phyloP scores from a whole-genome alignment of 2,888 invertebrate genomes.

The Pristionchus fissidentatus region DNA sequence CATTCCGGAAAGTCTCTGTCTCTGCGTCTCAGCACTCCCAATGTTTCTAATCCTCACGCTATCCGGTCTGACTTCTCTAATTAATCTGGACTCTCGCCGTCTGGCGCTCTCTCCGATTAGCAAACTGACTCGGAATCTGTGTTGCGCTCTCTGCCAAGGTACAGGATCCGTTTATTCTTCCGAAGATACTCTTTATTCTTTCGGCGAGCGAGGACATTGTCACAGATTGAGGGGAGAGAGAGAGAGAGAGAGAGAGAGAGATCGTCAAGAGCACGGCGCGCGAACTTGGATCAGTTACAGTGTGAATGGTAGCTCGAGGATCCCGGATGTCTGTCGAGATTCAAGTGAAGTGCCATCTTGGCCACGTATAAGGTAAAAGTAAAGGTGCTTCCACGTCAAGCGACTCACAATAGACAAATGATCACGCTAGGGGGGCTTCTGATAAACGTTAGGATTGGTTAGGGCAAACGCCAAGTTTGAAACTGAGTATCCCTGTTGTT shows the following conservation, averaged over 20 bases:
- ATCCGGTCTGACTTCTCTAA: slow-evolving; percentile 39
- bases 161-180: background rate
- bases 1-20: background rate
- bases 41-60: slow-evolving; percentile 21
- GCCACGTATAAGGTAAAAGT: too few species aligned
- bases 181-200: background rate
- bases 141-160: background rate
- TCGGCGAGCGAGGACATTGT: background rate
- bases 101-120: slow-evolving; percentile 3
- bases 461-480: too few species aligned
- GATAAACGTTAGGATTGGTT: too few species aligned
- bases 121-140: background rate
- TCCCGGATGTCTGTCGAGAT: background rate
- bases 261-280: background rate
- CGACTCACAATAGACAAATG: background rate
- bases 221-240: too few species aligned
- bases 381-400: too few species aligned
- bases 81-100: slow-evolving; percentile 24
- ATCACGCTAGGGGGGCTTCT: too few species aligned
- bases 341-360: too few species aligned
- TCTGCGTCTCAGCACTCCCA: background rate
- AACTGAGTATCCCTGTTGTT: too few species aligned
- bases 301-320: background rate
- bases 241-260: background rate
- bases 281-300: slow-evolving; percentile 25